Base-by-base conservation (phyloP, 2,113 vertebrate genomes). In the Gymnogyps californianus region DNA sequence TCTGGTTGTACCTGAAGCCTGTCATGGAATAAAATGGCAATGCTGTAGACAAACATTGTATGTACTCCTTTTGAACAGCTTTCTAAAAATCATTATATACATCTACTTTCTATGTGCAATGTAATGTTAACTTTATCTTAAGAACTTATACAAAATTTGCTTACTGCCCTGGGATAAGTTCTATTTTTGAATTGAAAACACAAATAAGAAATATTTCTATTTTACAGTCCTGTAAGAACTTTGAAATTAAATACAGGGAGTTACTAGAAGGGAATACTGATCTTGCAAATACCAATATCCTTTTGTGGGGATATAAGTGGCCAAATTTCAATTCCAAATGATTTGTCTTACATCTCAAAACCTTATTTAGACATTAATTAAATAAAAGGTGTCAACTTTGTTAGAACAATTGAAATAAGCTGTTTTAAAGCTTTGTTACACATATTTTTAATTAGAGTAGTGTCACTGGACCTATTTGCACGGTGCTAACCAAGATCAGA, bases 1-100 rank as follows among this genome's bases (percentile, higher is more conserved):
- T 83, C 31, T 59, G 6, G 11, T 40, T 79, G 16, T 16, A 54
- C 7, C 21, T 66, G 31, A 83, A 31, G 21, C n/a, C 24, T 21
- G 2, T 34, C 3, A 36, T 49, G 16, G 26, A 83, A 78, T 28
- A 65, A 79, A 93, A 58, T 40, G 11, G 4, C 24, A 74, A 19
- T 0, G 0, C 3, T 69, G 13, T 34, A 72, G 32, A 34, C 13
- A 77, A 77, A 22, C 3, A 28, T 0, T 44, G 5, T 49, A 55
- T 5, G 4, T 25, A 21, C 18, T 71, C 6, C 40, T 22, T 79
- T 51, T 34, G 12, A 81, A n/a, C 4, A 32, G 5, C 9, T 71
- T 80, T 66, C 42, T 71, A 29, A 90, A 90, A 90, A 31, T 58
- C 8, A 44, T 62, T 71, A 32, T 5, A 1, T 34, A 28, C 26